phyloP scores from a whole-genome alignment of 1,140 invertebrate genomes.

The Eufriesea mexicana region DNA sequence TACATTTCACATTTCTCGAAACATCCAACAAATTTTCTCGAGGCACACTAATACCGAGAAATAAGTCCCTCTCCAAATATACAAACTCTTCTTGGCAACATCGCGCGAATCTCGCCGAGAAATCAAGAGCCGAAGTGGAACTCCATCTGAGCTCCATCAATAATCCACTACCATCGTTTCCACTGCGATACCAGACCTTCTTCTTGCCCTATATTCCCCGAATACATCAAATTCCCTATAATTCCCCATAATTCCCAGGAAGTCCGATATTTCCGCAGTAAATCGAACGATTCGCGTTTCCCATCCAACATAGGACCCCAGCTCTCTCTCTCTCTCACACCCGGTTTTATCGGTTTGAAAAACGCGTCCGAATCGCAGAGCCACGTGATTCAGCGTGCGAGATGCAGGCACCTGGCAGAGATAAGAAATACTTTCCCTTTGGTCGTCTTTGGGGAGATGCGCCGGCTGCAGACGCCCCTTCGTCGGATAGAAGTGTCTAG shows the following conservation, averaged over 20 bases:
- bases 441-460: slow-evolving; percentile 16
- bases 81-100: neutral
- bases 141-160: neutral
- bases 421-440: slow-evolving; percentile 61
- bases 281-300: no score
- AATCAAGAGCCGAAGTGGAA: no score
- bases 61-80: neutral
- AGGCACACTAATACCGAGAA: neutral
- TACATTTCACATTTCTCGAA: no score
- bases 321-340: neutral
- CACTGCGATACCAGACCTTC: neutral
- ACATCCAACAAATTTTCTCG: no score
- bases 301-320: no score
- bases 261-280: neutral
- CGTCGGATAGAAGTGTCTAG: slow-evolving; percentile 65
- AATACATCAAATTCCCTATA: neutral
- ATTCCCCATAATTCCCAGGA: neutral
- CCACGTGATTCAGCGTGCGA: slow-evolving; percentile 1
- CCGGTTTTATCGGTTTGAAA: neutral
- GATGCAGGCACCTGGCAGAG: slow-evolving; percentile 6
- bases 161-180: neutral
- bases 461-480: slow-evolving; percentile 14
- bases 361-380: neutral
- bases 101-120: neutral
- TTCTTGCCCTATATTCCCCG: neutral